Evolutionary conservation across 2,797 vertebrate species (phyloP), one percentile per base, ranked within the genome.

Genomic region (Hippopotamyrus pictus): DNA sequence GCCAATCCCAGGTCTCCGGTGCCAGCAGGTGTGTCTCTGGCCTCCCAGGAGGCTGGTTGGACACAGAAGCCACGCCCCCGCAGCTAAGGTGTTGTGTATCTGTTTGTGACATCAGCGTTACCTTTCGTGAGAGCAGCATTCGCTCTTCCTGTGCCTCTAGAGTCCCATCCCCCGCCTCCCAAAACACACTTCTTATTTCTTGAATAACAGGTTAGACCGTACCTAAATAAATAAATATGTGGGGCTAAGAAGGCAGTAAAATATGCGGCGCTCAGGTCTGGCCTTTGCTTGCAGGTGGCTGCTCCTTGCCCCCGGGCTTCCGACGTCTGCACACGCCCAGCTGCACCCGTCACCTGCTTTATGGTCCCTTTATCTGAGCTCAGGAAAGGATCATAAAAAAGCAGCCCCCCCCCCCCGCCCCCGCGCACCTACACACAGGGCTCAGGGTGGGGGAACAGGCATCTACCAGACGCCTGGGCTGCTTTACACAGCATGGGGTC

Each of bases 11-110:
- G 90, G 91, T 92, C 82, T 92, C 89, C 91, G 90, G 44, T 33
- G 37, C 92, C 88, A 79, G 95, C 96, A 97, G 96, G 96, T 97
- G 96, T 96, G 96, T 96, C 96, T 94, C 94, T 89, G 7, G 89
- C 73, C 92, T 89, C 88, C 90, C 93, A 93, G 96, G 96, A 95
- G 95, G 96, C 93, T 79, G 0, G 87, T 76, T 90, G 57, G 62
- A 89, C 92, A 69, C 54, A 44, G 9, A 41, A 41, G 5, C 88
- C 50, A 57, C 82, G n/a, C 41, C 82, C 54, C 25, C 5, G 82
- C 29, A 37, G n/a, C 57, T 22, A 57, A 76, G 84, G 48, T 87
- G 50, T 59, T 84, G 29, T 89, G 62, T 89, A 33, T 57, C 33
- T 88, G 85, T 86, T 73, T 3, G 51, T 92, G 94, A 94, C 89